Evolutionary conservation across 2,113 vertebrate genomes (phyloP), one percentile per base, ranked within the genome.

Genomic region (Stictonetta naevosa): DNA sequence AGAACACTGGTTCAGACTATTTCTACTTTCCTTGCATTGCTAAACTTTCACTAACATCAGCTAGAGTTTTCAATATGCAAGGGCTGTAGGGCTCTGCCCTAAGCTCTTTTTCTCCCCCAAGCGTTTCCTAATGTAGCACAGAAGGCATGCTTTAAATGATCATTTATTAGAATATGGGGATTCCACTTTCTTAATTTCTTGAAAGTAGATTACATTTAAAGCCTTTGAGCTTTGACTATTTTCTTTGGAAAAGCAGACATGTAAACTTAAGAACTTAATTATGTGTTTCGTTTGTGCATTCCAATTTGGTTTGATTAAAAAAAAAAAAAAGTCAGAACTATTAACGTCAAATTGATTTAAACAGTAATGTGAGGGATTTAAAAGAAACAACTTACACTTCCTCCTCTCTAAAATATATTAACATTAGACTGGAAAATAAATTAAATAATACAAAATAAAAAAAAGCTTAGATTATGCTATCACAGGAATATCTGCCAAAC

Each of bases 401-500:
- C 86, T 94, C 77, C 91, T 95, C 79, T 89, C 66, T 84, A 91
- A 92, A 97, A 88, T 91, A 95, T 82, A 88, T 92, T 87, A 97
- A 91, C 66, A 77, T 94, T 96, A 93, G 91, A 91, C 81, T 90
- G 89, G 56, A 97, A 96, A 97, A 97, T 89, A 96, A 95, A 94
- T 94, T 92, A 94, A 97, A 95, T 88, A 95, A 78, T 91, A 96
- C 25, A 81, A 82, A 97, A 48, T 10, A 38, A 38, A 38, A 44
- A 48, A 92, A 95, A 90, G 83, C 82, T 12, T 33, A 96, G 77
- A 92, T 94, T 95, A 90, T 94, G 87, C 92, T 95, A 64, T 78
- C 91, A 96, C 88, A 71, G 44, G 75, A 95, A 79, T 94, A 95
- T 92, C 72, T 88, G 91, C 95, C 95, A 90, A 94, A 94, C 72